A percentile compares a stretch with the other conserved stretches of the same genome.
Conservation (phyloP, 92 coral and sea anemone species). For the Blastomussa wellsi region DNA sequence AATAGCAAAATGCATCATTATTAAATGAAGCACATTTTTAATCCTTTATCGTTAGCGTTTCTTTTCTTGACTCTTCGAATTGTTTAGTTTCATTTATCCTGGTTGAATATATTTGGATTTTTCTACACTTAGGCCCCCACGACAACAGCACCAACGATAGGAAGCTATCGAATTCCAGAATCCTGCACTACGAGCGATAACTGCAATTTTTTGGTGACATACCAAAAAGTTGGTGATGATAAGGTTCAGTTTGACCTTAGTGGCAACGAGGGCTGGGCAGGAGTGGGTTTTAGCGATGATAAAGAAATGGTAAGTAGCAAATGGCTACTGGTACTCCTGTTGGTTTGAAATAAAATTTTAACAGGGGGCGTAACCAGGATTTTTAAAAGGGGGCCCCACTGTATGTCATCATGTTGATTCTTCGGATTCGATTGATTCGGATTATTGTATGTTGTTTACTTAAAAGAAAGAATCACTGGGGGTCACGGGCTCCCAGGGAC, state of each 20-base stretch:
- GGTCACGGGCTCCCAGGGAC: too few relatives aligned
- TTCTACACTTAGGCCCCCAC: not conserved
- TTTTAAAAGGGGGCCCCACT: too few relatives aligned
- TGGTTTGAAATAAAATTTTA: not conserved
- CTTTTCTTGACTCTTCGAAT: not conserved
- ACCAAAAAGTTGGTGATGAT: not conserved
- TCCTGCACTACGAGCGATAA: constrained; percentile 32
- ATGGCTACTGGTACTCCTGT: not conserved
- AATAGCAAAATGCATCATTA: not conserved
- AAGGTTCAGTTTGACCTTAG: constrained; percentile 33
- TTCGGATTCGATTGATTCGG: too few relatives aligned
- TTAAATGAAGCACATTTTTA: too few relatives aligned
- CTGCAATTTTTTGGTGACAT: constrained; percentile 45
- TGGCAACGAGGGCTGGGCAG: constrained; percentile 29
- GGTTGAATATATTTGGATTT: not conserved
- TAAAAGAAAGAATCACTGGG: too few relatives aligned
- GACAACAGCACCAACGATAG: constrained; percentile 13
- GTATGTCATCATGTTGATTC: too few relatives aligned
- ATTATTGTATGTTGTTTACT: too few relatives aligned
- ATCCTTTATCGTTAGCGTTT: not conserved
- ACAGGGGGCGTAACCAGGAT: too few relatives aligned
- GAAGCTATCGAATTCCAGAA: constrained; percentile 47
- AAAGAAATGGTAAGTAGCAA: constrained; percentile 1
- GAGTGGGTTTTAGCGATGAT: constrained; percentile 35
- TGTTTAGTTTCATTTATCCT: not conserved